phyloP scores from a whole-genome alignment of 2,888 invertebrate genomes.

The Sarcophaga rosellei region DNA sequence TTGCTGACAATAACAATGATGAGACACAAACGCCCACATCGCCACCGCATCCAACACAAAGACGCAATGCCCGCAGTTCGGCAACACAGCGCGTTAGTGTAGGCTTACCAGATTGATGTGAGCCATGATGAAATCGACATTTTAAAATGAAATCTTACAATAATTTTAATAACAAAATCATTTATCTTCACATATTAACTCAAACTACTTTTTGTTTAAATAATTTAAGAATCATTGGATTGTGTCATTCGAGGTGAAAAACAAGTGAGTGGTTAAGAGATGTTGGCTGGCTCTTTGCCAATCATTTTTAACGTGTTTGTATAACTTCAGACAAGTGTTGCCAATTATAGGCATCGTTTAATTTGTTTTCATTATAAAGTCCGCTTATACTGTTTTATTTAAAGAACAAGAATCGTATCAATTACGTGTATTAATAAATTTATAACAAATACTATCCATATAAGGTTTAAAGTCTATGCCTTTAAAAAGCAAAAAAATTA shows the following conservation, averaged over 20 bases:
- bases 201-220: background rate
- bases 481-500: slow-evolving; percentile 7
- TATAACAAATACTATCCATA: slow-evolving; percentile 37
- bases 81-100: slow-evolving; percentile 79
- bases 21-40: slow-evolving; percentile 69
- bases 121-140: background rate
- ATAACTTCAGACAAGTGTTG: slow-evolving; percentile 40
- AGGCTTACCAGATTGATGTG: slow-evolving; percentile 78
- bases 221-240: slow-evolving; percentile 1
- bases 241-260: slow-evolving; percentile 41
- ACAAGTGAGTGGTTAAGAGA: slow-evolving; percentile 24
- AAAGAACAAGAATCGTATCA: slow-evolving; percentile 10
- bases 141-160: no score
- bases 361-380: background rate
- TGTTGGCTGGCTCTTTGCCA: background rate
- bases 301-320: slow-evolving; percentile 11
- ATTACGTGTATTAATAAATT: slow-evolving; percentile 16
- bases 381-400: background rate
- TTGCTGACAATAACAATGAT: slow-evolving; percentile 72
- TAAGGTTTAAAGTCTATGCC: no score
- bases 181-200: background rate
- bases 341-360: slow-evolving; percentile 32
- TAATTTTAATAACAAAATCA: no score
- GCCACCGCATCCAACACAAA: slow-evolving; percentile 63
- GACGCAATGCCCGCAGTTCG: slow-evolving; percentile 74